These are phyloP conservation scores for Acanthurus leucopareius DNA, from an alignment of 2,797 vertebrate species.

Conservation along the genomic window DNA sequence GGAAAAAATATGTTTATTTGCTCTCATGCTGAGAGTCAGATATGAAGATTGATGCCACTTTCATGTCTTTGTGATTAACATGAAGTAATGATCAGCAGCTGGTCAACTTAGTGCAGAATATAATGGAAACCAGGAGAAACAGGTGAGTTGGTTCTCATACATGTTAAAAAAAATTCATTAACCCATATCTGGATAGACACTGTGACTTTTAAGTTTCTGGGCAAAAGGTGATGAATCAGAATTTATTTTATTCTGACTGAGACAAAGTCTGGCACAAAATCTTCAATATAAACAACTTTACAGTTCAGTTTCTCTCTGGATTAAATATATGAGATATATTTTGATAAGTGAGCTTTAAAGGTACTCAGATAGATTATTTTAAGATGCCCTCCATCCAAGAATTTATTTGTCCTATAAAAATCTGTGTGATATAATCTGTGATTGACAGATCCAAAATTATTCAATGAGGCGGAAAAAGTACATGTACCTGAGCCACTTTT, in stretches of 20 bases:
- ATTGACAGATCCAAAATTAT: too few species aligned
- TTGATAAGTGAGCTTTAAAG: not conserved
- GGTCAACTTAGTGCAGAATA: constrained; percentile 12
- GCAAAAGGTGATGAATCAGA: not conserved
- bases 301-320: not conserved
- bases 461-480: too few species aligned
- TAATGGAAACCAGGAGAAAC: not conserved
- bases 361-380: not conserved
- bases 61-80: not conserved
- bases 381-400: too few species aligned
- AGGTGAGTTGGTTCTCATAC: not conserved
- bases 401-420: too few species aligned
- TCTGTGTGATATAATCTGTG: too few species aligned
- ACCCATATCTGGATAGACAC: too few species aligned
- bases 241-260: not conserved
- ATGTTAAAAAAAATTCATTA: not conserved
- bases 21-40: not conserved
- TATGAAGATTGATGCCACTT: not conserved
- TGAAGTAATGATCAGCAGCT: not conserved
- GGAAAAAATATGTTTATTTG: not conserved
- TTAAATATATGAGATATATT: not conserved
- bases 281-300: too few species aligned
- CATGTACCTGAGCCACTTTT: too few species aligned
- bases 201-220: not conserved
- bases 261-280: not conserved